These are phyloP conservation scores for Parnassius smintheus DNA, from an alignment of 2,888 invertebrate genomes.

Conservation along the genomic window DNA sequence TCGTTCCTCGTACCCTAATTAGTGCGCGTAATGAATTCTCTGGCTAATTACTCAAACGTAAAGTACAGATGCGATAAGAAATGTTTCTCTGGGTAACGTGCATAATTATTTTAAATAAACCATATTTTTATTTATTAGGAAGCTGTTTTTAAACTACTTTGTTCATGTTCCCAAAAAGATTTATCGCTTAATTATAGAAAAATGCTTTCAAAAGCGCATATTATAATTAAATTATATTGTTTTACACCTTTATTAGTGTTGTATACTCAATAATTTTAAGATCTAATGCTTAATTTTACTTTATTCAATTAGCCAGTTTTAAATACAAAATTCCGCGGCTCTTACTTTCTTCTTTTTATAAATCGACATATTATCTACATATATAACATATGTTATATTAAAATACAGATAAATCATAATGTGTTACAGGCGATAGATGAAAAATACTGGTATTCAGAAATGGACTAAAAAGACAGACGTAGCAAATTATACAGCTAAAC, in stretches of 20 bases:
- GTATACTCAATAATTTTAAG: too few relatives aligned
- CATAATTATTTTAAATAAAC: constrained; percentile 23
- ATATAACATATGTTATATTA: too few relatives aligned
- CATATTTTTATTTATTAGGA: constrained; percentile 21
- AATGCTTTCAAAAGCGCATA: constrained; percentile 17
- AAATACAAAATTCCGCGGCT: too few relatives aligned
- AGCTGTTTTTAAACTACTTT: constrained; percentile 13
- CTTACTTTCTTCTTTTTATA: too few relatives aligned
- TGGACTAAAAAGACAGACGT: constrained; percentile 33
- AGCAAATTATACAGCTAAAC: constrained; percentile 56
- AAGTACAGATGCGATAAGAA: constrained; percentile 23
- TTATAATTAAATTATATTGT: not conserved
- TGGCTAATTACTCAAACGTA: constrained; percentile 24
- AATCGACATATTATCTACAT: too few relatives aligned
- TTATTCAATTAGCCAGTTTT: not conserved
- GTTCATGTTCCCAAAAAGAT: constrained; percentile 16
- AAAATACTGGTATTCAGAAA: constrained; percentile 1
- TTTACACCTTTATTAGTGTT: constrained; percentile 6
- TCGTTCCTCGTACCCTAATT: constrained; percentile 21
- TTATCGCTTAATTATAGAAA: constrained; percentile 17
- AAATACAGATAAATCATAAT: too few relatives aligned
- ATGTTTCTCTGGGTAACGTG: constrained; percentile 12
- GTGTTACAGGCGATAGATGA: not conserved
- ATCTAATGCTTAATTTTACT: not conserved
- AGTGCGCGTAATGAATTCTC: constrained; percentile 24